Base-by-base conservation (phyloP, 2,888 invertebrate genomes). In the Cerastis rubricosa region DNA sequence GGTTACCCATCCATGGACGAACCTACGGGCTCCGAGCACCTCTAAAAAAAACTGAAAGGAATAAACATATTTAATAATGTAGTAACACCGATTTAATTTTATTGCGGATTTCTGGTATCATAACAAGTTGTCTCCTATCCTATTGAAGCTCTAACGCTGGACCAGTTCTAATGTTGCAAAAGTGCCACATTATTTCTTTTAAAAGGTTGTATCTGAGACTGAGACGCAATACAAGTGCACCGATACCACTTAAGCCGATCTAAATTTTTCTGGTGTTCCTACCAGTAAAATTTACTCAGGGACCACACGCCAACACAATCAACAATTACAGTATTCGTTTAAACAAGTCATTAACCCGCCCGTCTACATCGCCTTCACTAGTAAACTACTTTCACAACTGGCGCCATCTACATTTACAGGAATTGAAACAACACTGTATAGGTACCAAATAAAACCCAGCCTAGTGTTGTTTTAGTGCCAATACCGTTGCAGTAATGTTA, bases 361-460 rank as follows among this genome's bases (percentile, higher is more conserved):
- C 84, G 90, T 89, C 82, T 88, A 43, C 68, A 47, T 65, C 45
- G 9, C 17, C 35, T 47, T 63, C 25, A 72, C 81, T 82, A 85
- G 86, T 86, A 88, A 86, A 86, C 87, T 83, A 89, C 87, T 89
- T 89, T 86, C 84, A 25, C 81, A 83, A 81, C 25, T 89, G 90
- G 91, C 91, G 91, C 91, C 91, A 85, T 87, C 83, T 83, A 80
- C 78, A 87, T 88, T 80, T 80, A 86, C 83, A 76, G 80, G 83
- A 84, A 88, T 83, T 85, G 85, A 83, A 83, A 84, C 83, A 78
- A 72, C 85, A 81, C 81, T 76, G 88, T 87, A 84, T 87, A 86
- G 83, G 85, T 78, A 83, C 71, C 79, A 80, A 87, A 87, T 89
- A 85, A 90, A 91, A 88, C 85, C 81, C 78, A 80, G 78, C 84